Evolutionary conservation across 2,888 invertebrate genomes (phyloP).

Genomic region (Napeogenes sylphis): DNA sequence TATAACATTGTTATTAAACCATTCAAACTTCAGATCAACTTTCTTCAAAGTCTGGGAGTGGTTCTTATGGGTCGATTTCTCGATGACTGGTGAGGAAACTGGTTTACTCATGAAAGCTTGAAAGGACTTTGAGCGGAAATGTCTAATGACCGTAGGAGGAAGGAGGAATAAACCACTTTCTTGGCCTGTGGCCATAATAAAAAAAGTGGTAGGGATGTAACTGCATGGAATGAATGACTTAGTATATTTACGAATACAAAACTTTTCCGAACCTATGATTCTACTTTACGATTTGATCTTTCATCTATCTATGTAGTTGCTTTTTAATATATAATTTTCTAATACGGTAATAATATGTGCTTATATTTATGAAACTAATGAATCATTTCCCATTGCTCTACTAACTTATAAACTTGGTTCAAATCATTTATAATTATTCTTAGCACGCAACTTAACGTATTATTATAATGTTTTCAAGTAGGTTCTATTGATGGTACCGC

Average conservation of each 20-base stretch:
- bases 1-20: constrained; percentile 11
- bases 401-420: constrained; percentile 5
- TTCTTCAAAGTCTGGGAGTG: constrained; percentile 39
- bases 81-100: constrained; percentile 62
- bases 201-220: constrained; percentile 21
- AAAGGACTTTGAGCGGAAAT: constrained; percentile 47
- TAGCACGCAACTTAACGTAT: constrained; percentile 4
- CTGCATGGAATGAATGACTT: not conserved
- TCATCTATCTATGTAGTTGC: too few species aligned
- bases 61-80: constrained; percentile 59
- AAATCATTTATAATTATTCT: constrained; percentile 1
- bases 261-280: too few species aligned
- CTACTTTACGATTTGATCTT: too few species aligned
- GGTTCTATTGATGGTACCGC: constrained; percentile 25
- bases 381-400: not conserved
- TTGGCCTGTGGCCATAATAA: constrained; percentile 40
- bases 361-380: not conserved
- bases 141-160: constrained; percentile 52
- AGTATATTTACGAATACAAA: too few species aligned
- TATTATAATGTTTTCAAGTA: constrained; percentile 25
- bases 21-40: constrained; percentile 33
- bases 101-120: constrained; percentile 54
- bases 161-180: constrained; percentile 56
- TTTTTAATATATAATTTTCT: too few species aligned
- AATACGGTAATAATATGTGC: not conserved